Conservation (phyloP, 2,113 vertebrate genomes). For the Glareola pratincola region DNA sequence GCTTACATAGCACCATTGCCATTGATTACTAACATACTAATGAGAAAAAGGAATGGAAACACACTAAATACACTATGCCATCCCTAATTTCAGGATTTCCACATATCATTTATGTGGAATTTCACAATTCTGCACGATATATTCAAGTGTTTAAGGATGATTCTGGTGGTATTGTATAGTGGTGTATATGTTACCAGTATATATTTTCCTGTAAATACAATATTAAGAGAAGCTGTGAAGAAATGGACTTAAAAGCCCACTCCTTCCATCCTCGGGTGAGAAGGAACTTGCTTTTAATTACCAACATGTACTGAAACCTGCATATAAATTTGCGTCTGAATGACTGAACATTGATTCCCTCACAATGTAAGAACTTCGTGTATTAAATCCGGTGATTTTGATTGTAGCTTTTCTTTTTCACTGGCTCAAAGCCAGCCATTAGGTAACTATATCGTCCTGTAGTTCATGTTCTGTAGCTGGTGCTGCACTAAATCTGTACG, state of each 20-base stretch:
- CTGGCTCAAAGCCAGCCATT: constrained; percentile 62
- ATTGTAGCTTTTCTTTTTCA: constrained; percentile 51
- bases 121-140: constrained; percentile 80
- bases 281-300: constrained; percentile 56
- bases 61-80: constrained; percentile 21
- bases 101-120: constrained; percentile 72
- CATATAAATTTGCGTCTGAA: background rate
- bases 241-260: constrained; percentile 40
- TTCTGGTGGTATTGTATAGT: constrained; percentile 67
- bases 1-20: constrained; percentile 75
- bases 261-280: constrained; percentile 50
- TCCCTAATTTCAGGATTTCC: constrained; percentile 59
- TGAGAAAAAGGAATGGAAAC: constrained; percentile 68
- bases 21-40: constrained; percentile 58
- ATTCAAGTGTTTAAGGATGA: constrained; percentile 89
- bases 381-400: constrained; percentile 45
- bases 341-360: constrained; percentile 66
- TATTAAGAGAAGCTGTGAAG: constrained; percentile 62
- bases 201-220: constrained; percentile 57
- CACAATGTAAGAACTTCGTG: constrained; percentile 26
- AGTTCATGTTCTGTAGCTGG: constrained; percentile 58
- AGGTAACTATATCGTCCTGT: constrained; percentile 42
- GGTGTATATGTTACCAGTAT: constrained; percentile 64
- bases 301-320: constrained; percentile 12
- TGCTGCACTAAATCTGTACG: constrained; percentile 52